phyloP scores from a whole-genome alignment of 2,888 invertebrate species.

The Thymelicus lineola region DNA sequence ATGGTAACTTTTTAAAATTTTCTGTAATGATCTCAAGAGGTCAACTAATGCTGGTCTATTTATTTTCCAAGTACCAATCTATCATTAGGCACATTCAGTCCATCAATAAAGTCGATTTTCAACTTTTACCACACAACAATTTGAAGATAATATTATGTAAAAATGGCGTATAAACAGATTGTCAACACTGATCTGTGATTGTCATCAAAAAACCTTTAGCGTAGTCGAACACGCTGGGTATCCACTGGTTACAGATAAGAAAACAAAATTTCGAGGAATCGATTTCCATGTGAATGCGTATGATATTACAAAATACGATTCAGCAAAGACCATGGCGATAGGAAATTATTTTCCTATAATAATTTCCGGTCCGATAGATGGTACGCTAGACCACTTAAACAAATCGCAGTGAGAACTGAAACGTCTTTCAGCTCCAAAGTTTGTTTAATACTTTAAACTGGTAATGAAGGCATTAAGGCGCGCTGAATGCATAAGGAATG shows the following conservation, averaged over 20 bases:
- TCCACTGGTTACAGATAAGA: neutral
- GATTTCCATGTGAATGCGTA: conserved; percentile 66
- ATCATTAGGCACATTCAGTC: too few relatives aligned
- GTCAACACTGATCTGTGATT: too few relatives aligned
- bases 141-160: too few relatives aligned
- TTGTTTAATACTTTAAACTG: conserved; percentile 84
- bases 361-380: conserved; percentile 52
- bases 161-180: too few relatives aligned
- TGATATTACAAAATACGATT: conserved; percentile 1
- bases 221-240: too few relatives aligned
- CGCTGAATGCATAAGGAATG: conserved; percentile 81
- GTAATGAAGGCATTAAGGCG: conserved; percentile 82
- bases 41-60: too few relatives aligned
- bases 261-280: conserved; percentile 1
- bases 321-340: neutral
- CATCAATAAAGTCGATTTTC: too few relatives aligned
- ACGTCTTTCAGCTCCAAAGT: conserved; percentile 69
- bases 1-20: too few relatives aligned
- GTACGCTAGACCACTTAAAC: conserved; percentile 64
- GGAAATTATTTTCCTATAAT: conserved; percentile 53
- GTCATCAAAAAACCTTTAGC: too few relatives aligned
- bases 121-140: too few relatives aligned
- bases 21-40: too few relatives aligned
- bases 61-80: too few relatives aligned
- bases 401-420: conserved; percentile 63